Percentiles rank a stretch among this genome's conserved stretches.
Conservation (phyloP, 2,888 invertebrate species). For the Arenicola marina region DNA sequence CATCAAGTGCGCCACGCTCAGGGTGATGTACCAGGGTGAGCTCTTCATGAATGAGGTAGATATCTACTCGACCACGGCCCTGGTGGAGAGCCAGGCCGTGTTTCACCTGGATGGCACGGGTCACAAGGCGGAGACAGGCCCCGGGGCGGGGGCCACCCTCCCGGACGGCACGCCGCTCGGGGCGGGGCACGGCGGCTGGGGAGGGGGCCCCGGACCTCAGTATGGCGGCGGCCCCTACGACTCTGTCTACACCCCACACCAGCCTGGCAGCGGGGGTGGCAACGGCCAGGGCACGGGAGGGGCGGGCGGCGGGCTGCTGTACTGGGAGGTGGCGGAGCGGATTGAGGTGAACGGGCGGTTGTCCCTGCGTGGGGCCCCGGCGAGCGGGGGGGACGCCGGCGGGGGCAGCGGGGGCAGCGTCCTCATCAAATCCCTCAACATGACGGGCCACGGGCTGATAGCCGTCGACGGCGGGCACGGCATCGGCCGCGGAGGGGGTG, state of each 20-base stretch:
- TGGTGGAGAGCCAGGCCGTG: slow-evolving; percentile 42
- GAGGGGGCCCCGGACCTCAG: slow-evolving; percentile 37
- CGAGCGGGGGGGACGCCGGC: slow-evolving; percentile 36
- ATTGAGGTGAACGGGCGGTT: slow-evolving; percentile 44
- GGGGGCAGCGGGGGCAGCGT: slow-evolving; percentile 46
- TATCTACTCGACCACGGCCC: slow-evolving; percentile 36
- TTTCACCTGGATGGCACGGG: slow-evolving; percentile 43
- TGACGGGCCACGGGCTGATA: slow-evolving; percentile 45
- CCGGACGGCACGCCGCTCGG: slow-evolving; percentile 34
- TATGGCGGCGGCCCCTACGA: slow-evolving; percentile 38
- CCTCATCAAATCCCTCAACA: slow-evolving; percentile 39
- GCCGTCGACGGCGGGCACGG: slow-evolving; percentile 42
- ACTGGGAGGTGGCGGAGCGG: slow-evolving; percentile 39
- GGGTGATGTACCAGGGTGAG: slow-evolving; percentile 41
- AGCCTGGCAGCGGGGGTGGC: slow-evolving; percentile 42
- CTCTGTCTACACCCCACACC: slow-evolving; percentile 37
- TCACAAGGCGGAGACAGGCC: slow-evolving; percentile 33
- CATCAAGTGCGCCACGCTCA: slow-evolving; percentile 36
- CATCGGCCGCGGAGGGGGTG: slow-evolving; percentile 40
- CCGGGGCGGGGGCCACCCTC: slow-evolving; percentile 36
- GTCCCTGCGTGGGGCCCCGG: slow-evolving; percentile 36
- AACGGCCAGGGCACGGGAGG: slow-evolving; percentile 41
- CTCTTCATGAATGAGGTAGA: slow-evolving; percentile 40
- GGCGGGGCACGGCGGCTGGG: slow-evolving; percentile 43
- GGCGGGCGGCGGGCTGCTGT: slow-evolving; percentile 41